Evolutionary conservation across 2,797 vertebrate genomes (phyloP).

Genomic region (Sebastes minor): DNA sequence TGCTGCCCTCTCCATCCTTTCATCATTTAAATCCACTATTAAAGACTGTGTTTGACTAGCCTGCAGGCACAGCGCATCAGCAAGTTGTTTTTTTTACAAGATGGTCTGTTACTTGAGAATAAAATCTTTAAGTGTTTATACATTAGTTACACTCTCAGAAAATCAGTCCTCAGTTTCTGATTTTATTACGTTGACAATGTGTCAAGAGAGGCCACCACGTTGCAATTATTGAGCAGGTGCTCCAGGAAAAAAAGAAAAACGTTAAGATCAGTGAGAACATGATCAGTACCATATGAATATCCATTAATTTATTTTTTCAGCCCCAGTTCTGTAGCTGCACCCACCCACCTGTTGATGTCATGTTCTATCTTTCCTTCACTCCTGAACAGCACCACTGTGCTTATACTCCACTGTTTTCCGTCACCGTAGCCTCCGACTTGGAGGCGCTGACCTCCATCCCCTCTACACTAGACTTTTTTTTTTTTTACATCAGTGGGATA

Average conservation of each 20-base stretch:
- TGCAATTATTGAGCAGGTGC: background rate
- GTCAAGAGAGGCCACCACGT: background rate
- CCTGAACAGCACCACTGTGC: too few relatives aligned
- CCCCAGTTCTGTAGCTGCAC: background rate
- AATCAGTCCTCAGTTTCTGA: background rate
- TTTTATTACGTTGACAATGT: background rate
- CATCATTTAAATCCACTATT: slow-evolving; percentile 17
- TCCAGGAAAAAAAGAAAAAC: background rate
- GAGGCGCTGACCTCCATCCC: background rate
- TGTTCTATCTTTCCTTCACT: background rate
- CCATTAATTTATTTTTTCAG: background rate
- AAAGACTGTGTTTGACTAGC: background rate
- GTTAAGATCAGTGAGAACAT: background rate
- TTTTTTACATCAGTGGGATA: background rate
- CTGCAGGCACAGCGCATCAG: background rate
- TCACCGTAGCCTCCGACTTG: background rate
- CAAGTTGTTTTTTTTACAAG: background rate
- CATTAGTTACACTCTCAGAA: background rate
- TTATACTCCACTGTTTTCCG: too few relatives aligned
- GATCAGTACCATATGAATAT: background rate
- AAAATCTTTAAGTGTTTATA: background rate
- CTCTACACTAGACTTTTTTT: background rate
- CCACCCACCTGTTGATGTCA: background rate
- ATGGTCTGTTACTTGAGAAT: background rate
- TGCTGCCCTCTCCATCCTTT: background rate